Percentiles rank a stretch among this genome's conserved stretches.
phyloP scores from a whole-genome alignment of 2,797 vertebrate genomes.

The Sciurus vulgaris region DNA sequence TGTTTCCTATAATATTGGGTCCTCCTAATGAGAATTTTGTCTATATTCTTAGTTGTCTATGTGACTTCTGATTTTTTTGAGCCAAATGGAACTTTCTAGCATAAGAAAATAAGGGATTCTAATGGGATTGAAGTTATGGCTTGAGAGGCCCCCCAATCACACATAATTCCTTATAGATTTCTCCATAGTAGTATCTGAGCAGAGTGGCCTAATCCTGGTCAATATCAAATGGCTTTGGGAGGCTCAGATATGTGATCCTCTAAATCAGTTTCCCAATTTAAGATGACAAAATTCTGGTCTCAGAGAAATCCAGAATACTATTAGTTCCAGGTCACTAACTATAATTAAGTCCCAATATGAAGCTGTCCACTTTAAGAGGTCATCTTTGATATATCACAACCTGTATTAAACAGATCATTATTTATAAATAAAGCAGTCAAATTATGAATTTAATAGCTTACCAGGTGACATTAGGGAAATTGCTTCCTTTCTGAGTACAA shows the following conservation, averaged over 20 bases:
- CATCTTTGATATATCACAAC: conserved; percentile 54
- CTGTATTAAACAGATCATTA: conserved; percentile 57
- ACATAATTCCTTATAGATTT: background rate
- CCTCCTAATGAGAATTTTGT: background rate
- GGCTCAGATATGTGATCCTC: background rate
- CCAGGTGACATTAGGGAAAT: conserved; percentile 71
- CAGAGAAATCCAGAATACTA: conserved; percentile 40
- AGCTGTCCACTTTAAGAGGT: conserved; percentile 52
- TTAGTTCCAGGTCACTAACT: conserved; percentile 58
- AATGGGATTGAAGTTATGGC: background rate
- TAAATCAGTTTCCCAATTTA: conserved; percentile 26
- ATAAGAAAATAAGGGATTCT: conserved; percentile 1
- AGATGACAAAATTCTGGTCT: conserved; percentile 12
- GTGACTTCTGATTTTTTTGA: conserved; percentile 32
- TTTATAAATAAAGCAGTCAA: conserved; percentile 76
- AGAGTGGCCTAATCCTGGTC: background rate
- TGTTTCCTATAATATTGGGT: background rate
- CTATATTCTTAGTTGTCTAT: background rate
- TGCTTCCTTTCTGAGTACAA: conserved; percentile 67
- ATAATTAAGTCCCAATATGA: conserved; percentile 52
- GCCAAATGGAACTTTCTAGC: conserved; percentile 18
- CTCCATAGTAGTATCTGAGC: background rate
- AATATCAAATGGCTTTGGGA: conserved; percentile 12
- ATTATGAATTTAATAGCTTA: conserved; percentile 69
- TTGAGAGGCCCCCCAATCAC: background rate